phyloP scores from a whole-genome alignment of 2,888 invertebrate genomes.

The Ennomos erosarius region DNA sequence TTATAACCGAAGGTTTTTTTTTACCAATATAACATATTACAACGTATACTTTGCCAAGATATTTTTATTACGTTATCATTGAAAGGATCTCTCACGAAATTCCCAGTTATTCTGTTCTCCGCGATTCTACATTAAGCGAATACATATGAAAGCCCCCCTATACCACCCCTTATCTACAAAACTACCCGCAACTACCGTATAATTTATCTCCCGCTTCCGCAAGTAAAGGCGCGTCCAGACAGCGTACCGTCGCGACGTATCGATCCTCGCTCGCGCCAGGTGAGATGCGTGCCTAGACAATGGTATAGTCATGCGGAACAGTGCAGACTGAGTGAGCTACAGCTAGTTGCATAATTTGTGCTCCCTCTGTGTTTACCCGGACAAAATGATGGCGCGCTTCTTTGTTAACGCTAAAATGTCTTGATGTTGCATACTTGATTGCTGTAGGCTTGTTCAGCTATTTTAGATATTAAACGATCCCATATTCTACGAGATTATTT shows the following conservation, averaged over 20 bases:
- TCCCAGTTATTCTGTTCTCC: not conserved
- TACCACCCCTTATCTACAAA: conserved; percentile 1
- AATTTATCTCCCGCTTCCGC: conserved; percentile 24
- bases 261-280: conserved; percentile 59
- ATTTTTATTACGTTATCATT: too few relatives aligned
- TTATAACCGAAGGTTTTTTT: too few relatives aligned
- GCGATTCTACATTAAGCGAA: conserved; percentile 1
- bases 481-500: too few relatives aligned
- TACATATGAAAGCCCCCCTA: not conserved
- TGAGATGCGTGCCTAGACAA: conserved; percentile 45
- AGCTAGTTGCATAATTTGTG: conserved; percentile 1
- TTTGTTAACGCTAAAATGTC: too few relatives aligned
- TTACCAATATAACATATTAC: too few relatives aligned
- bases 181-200: conserved; percentile 7
- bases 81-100: too few relatives aligned
- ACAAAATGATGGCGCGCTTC: not conserved
- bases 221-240: conserved; percentile 19
- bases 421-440: too few relatives aligned
- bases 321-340: conserved; percentile 29
- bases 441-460: too few relatives aligned
- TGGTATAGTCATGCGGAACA: conserved; percentile 14
- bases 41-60: too few relatives aligned
- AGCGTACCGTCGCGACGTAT: conserved; percentile 57
- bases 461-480: too few relatives aligned
- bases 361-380: not conserved